These are phyloP conservation scores for Conus ventricosus DNA, from an alignment of 1,140 invertebrate species.

Conservation along the genomic window DNA sequence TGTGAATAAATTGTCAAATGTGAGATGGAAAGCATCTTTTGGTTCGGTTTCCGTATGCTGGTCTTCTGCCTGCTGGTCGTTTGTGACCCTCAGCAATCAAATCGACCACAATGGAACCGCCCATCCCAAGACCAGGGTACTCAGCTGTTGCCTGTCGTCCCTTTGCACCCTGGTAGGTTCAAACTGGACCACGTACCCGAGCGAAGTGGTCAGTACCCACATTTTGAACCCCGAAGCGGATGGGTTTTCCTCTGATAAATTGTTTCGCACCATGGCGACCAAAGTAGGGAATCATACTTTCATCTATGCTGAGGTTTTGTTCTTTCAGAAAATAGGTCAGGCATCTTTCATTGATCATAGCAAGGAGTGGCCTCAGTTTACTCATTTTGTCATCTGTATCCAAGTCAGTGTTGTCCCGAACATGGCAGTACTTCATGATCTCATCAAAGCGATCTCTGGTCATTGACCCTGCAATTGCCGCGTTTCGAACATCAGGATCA, in stretches of 20 bases:
- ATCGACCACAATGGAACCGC: constrained; percentile 39
- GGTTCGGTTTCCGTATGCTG: too few species aligned
- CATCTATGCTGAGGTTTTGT: constrained; percentile 28
- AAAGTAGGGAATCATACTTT: constrained; percentile 31
- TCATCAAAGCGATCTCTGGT: constrained; percentile 30
- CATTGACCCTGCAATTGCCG: background rate
- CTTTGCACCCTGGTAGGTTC: constrained; percentile 42
- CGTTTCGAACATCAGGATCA: background rate
- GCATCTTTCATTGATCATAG: constrained; percentile 34
- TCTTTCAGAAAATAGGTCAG: constrained; percentile 2
- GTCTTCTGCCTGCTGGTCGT: constrained; percentile 32
- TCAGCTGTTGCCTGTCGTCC: constrained; percentile 22
- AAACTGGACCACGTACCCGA: constrained; percentile 43
- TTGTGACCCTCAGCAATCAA: background rate
- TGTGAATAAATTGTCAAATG: constrained; percentile 27
- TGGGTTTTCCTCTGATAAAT: constrained; percentile 14
- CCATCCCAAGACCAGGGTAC: constrained; percentile 35
- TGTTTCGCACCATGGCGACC: constrained; percentile 19
- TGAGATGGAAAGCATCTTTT: constrained; percentile 25
- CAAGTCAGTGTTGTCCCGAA: constrained; percentile 34
- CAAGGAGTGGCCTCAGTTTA: constrained; percentile 30
- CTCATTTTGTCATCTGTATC: constrained; percentile 38
- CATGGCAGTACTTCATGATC: constrained; percentile 29
- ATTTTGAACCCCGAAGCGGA: constrained; percentile 35
- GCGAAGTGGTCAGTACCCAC: constrained; percentile 38